Conservation (phyloP, 1,140 invertebrate species). For the Camponotus pennsylvanicus region DNA sequence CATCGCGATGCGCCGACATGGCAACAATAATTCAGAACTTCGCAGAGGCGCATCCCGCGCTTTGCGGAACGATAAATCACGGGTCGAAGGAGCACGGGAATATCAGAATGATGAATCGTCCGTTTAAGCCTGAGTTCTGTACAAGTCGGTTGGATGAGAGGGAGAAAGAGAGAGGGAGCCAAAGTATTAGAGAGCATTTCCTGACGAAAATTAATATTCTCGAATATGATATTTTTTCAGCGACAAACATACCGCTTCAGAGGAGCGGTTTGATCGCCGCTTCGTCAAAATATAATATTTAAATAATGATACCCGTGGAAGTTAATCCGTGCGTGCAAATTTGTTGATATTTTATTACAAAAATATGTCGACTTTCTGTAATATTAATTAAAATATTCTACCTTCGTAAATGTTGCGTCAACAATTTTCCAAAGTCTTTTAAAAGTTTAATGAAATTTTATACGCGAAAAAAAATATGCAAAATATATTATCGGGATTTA, state of each 20-base stretch:
- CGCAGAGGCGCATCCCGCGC: slow-evolving; percentile 14
- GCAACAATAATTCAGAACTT: slow-evolving; percentile 62
- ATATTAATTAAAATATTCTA: background rate
- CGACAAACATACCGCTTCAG: slow-evolving; percentile 19
- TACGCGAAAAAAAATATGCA: background rate
- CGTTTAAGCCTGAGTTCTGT: slow-evolving; percentile 41
- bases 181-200: slow-evolving; percentile 41
- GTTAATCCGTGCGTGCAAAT: background rate
- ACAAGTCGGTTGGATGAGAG: slow-evolving; percentile 30
- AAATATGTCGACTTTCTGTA: background rate
- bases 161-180: background rate
- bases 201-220: slow-evolving; percentile 56
- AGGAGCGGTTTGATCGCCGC: background rate
- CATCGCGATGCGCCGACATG: slow-evolving; percentile 45
- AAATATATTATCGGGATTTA: slow-evolving; percentile 10
- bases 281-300: background rate
- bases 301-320: background rate
- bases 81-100: slow-evolving; percentile 55
- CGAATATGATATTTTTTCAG: background rate
- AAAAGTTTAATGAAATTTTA: background rate
- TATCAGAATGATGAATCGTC: slow-evolving; percentile 63
- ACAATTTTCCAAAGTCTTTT: background rate
- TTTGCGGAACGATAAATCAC: slow-evolving; percentile 64
- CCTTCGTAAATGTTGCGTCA: background rate
- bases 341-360: background rate